phyloP scores from a whole-genome alignment of 2,888 invertebrate genomes.

The Aplocera efformata region DNA sequence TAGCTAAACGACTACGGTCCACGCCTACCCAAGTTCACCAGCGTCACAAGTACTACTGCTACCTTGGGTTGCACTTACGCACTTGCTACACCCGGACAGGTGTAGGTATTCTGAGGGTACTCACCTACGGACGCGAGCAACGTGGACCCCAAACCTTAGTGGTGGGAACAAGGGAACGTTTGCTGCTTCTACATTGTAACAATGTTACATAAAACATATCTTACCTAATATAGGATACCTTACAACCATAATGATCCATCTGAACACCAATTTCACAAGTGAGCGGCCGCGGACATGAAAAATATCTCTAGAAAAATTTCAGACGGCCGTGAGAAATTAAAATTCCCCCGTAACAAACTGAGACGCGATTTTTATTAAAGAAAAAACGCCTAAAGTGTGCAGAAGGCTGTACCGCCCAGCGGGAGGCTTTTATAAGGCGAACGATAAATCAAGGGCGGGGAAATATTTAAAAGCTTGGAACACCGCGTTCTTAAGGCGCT shows the following conservation, averaged over 20 bases:
- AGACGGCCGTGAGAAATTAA: slow-evolving; percentile 42
- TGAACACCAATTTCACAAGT: slow-evolving; percentile 53
- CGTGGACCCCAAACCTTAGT: too few species aligned
- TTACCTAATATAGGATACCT: too few species aligned
- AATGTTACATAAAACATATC: too few species aligned
- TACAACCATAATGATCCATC: neutral
- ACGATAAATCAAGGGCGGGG: slow-evolving; percentile 73
- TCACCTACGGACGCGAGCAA: too few species aligned
- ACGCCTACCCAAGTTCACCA: too few species aligned
- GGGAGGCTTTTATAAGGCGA: slow-evolving; percentile 62
- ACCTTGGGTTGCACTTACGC: too few species aligned
- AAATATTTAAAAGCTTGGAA: slow-evolving; percentile 78
- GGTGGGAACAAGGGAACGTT: too few species aligned
- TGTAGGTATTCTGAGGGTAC: too few species aligned
- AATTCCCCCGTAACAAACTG: slow-evolving; percentile 29
- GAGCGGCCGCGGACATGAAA: slow-evolving; percentile 37
- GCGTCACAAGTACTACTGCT: too few species aligned
- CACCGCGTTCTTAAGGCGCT: slow-evolving; percentile 63
- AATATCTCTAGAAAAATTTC: slow-evolving; percentile 49
- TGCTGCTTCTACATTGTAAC: too few species aligned
- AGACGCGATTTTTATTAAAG: slow-evolving; percentile 49
- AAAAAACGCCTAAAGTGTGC: slow-evolving; percentile 38
- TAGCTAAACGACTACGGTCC: too few species aligned
- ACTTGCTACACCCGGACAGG: too few species aligned
- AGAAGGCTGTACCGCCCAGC: slow-evolving; percentile 42